Evolutionary conservation across 1,140 invertebrate genomes (phyloP).

Genomic region (Drosophila pectinifera): DNA sequence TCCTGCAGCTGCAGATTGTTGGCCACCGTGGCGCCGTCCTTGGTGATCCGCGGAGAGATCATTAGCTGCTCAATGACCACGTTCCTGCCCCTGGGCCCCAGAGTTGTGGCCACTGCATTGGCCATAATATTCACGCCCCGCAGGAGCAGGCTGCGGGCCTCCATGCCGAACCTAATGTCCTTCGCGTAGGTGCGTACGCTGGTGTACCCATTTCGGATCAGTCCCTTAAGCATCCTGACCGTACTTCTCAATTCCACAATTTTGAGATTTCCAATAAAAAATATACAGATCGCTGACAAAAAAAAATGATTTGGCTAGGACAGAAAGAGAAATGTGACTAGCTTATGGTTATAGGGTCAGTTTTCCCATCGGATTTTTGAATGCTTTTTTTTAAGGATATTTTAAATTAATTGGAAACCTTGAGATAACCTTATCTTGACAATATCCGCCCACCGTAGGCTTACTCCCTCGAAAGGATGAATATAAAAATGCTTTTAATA

Average conservation of each 20-base stretch:
- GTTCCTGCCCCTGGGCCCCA: slow-evolving; percentile 98
- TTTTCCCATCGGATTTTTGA: too few relatives aligned
- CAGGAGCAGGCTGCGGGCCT: slow-evolving; percentile 95
- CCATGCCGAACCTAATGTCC: slow-evolving; percentile 97
- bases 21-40: slow-evolving; percentile 98
- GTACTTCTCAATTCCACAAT: slow-evolving; percentile 3
- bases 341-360: too few relatives aligned
- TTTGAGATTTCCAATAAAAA: slow-evolving; percentile 2
- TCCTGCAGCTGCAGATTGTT: slow-evolving; percentile 95
- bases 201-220: not conserved
- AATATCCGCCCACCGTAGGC: too few relatives aligned
- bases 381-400: too few relatives aligned
- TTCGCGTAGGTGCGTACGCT: slow-evolving; percentile 87
- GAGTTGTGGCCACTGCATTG: slow-evolving; percentile 97
- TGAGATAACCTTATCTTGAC: too few relatives aligned
- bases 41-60: slow-evolving; percentile 98
- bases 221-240: slow-evolving; percentile 15
- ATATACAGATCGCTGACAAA: not conserved
- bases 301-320: not conserved
- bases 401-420: too few relatives aligned
- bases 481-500: too few relatives aligned
- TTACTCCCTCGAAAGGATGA: too few relatives aligned
- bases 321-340: too few relatives aligned
- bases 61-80: slow-evolving; percentile 97
- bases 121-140: slow-evolving; percentile 96